Evolutionary conservation across 2,113 vertebrate species (phyloP).

Genomic region (Phalacrocorax carbo): DNA sequence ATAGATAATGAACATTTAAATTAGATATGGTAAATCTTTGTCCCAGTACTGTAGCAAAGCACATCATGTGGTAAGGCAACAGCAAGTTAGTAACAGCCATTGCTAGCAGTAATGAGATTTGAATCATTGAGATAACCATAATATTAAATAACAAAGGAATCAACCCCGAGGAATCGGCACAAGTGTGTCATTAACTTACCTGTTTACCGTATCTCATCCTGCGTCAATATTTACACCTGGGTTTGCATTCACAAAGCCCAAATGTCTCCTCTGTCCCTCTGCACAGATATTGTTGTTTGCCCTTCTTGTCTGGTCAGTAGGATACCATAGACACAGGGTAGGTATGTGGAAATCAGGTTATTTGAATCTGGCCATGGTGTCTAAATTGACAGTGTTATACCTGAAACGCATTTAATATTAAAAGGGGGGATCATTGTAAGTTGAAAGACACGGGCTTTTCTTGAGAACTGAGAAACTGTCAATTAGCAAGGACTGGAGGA

Average conservation of each 20-base stretch:
- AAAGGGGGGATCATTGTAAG: not conserved
- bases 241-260: not conserved
- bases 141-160: not conserved
- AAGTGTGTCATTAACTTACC: not conserved
- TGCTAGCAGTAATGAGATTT: not conserved
- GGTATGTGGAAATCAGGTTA: not conserved
- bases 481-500: not conserved
- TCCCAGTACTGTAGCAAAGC: not conserved
- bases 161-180: not conserved
- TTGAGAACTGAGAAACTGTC: not conserved
- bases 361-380: not conserved
- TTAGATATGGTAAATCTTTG: not conserved
- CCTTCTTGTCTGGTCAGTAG: not conserved
- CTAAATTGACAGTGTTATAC: not conserved
- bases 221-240: not conserved
- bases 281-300: not conserved
- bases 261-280: not conserved
- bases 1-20: not conserved
- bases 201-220: not conserved
- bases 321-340: not conserved
- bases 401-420: not conserved
- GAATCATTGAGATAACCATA: not conserved
- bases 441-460: not conserved
- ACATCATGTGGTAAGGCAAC: not conserved
- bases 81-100: not conserved